Conservation (phyloP, 1,140 invertebrate species). For the Anastrepha ludens region DNA sequence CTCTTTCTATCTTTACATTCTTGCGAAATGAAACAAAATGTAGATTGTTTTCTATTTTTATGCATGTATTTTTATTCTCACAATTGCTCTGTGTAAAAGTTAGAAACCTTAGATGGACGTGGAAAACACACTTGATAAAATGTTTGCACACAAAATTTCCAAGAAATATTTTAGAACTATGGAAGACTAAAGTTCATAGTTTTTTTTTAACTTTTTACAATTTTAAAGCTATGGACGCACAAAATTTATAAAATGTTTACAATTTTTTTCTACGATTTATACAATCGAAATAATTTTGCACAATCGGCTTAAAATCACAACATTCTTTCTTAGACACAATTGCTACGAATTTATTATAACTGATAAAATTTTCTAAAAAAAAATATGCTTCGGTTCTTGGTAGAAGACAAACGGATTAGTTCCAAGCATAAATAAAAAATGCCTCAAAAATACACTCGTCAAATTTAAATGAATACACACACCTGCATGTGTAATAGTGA, state of each 20-base stretch:
- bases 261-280: neutral
- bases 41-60: constrained; percentile 17
- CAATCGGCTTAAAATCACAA: constrained; percentile 30
- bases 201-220: neutral
- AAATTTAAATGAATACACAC: constrained; percentile 22
- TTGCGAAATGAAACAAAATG: neutral
- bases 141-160: neutral
- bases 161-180: neutral
- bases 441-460: neutral
- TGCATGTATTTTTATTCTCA: constrained; percentile 31
- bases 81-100: constrained; percentile 47
- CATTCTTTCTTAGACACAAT: neutral
- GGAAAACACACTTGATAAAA: neutral
- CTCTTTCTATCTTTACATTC: too few species aligned
- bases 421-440: neutral
- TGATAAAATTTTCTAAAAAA: constrained; percentile 44
- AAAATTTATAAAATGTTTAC: neutral
- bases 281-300: neutral
- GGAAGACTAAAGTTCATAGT: constrained; percentile 19
- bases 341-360: neutral
- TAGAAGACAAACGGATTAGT: constrained; percentile 10
- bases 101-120: neutral
- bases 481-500: neutral
- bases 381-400: neutral
- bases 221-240: constrained; percentile 12